Conservation (phyloP, 2,888 invertebrate genomes). For the Hemaris fuciformis region DNA sequence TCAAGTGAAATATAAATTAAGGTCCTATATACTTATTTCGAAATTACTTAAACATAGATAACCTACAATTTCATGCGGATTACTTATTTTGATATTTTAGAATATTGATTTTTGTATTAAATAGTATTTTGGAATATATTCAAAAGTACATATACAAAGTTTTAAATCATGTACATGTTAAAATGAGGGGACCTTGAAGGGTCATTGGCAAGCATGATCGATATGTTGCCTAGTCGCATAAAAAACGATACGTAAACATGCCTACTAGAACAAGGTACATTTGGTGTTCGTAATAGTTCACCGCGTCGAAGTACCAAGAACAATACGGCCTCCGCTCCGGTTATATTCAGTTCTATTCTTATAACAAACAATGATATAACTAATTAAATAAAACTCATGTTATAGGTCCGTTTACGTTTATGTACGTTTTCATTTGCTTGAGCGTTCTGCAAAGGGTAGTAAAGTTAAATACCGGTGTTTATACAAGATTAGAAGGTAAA, state of each 20-base stretch:
- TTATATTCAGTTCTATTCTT: not conserved
- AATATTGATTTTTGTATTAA: not conserved
- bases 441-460: conserved; percentile 44
- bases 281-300: not conserved
- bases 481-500: conserved; percentile 35
- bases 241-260: conserved; percentile 22
- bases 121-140: not conserved
- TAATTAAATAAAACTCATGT: conserved; percentile 44
- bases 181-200: conserved; percentile 51
- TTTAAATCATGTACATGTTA: conserved; percentile 24
- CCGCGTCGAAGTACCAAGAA: not conserved
- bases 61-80: too few species aligned
- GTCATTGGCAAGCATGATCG: conserved; percentile 66
- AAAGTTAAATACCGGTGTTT: conserved; percentile 51
- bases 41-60: too few species aligned
- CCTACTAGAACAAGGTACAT: not conserved
- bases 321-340: not conserved
- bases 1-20: too few species aligned
- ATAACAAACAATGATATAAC: conserved; percentile 23
- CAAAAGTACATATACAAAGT: too few species aligned
- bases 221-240: conserved; percentile 54
- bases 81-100: not conserved
- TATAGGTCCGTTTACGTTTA: conserved; percentile 59
- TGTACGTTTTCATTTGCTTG: conserved; percentile 54
- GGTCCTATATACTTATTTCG: too few species aligned